Evolutionary conservation across 2,888 invertebrate species (phyloP).

Genomic region (Sinotaia quadrata): DNA sequence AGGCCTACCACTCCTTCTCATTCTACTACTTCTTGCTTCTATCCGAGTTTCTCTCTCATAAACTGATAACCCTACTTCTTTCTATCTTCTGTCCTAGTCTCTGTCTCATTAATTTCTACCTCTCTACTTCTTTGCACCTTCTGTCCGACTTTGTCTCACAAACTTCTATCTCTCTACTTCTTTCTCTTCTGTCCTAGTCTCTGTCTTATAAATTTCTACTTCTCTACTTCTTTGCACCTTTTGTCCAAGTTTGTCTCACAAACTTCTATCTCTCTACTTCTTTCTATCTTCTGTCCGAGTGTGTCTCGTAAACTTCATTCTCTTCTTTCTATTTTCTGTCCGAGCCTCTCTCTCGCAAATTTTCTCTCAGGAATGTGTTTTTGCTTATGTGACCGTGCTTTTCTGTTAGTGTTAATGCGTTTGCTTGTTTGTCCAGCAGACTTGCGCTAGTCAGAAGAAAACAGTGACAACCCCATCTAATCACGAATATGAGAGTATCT

Average conservation of each 20-base stretch:
- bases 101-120: slow-evolving; percentile 1
- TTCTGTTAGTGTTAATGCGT: too few species aligned
- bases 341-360: background rate
- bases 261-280: background rate
- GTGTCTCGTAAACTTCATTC: too few species aligned
- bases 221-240: background rate
- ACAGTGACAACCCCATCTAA: too few species aligned
- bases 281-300: slow-evolving; percentile 2
- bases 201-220: background rate
- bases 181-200: background rate
- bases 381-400: too few species aligned
- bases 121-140: slow-evolving; percentile 1
- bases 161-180: too few species aligned
- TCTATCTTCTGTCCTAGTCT: slow-evolving; percentile 18
- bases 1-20: slow-evolving; percentile 2
- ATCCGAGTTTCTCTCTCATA: slow-evolving; percentile 20
- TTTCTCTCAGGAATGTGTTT: background rate
- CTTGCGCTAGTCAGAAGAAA: too few species aligned
- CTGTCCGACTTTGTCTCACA: background rate
- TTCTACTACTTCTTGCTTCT: slow-evolving; percentile 12
- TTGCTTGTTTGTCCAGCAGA: too few species aligned
- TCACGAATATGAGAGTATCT: too few species aligned
- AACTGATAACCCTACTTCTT: slow-evolving; percentile 9
- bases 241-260: background rate
- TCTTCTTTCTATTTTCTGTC: too few species aligned